Evolutionary conservation across 2,113 vertebrate genomes (phyloP), one percentile per base, ranked within the genome.

Genomic region (Microcebus ravelobensis): DNA sequence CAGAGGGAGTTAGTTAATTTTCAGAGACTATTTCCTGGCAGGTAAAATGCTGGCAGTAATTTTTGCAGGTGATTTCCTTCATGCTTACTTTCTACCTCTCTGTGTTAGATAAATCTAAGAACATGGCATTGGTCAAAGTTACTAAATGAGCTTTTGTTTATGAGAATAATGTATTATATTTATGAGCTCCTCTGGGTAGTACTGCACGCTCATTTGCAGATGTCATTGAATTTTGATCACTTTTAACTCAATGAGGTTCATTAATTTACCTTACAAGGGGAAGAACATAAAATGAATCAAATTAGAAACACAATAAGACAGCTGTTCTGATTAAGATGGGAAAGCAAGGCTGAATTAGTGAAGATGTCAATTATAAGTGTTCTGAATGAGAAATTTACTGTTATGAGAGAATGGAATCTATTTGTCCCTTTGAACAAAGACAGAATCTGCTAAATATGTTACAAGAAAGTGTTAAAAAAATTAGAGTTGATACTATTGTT

Each of bases 201-300:
- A 42, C 63, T 45, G 34, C 13, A 6, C 42, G 79, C 68, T 93
- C 27, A 25, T 65, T 70, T 89, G 57, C 23, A 36, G 57, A 36
- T 86, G 36, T 67, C 50, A 82, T 34, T 94, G 92, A 80, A 52
- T 83, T 96, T 77, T 57, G 57, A 96, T 93, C 57, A 85, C 34
- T 81, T 5, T 89, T 65, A 84, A 52, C 68, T 89, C 86, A 65
- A 15, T 74, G 73, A 82, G 14, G 45, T 45, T 83, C 65, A 93
- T 91, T 57, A 92, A 87, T 87, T 91, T 63, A 94, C 12, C 31
- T 65, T 67, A 21, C 25, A 76, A n/a, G 68, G 11, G 36, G 42
- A 87, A 52, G 76, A 71, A 83, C 57, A 25, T 84, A 73, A 84
- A 17, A 87, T 50, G 67, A 80, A 84, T 89, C 82, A 87, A 59